These are phyloP conservation scores for Zaprionus camerounensis DNA, from an alignment of 1,140 invertebrate species.

Conservation along the genomic window DNA sequence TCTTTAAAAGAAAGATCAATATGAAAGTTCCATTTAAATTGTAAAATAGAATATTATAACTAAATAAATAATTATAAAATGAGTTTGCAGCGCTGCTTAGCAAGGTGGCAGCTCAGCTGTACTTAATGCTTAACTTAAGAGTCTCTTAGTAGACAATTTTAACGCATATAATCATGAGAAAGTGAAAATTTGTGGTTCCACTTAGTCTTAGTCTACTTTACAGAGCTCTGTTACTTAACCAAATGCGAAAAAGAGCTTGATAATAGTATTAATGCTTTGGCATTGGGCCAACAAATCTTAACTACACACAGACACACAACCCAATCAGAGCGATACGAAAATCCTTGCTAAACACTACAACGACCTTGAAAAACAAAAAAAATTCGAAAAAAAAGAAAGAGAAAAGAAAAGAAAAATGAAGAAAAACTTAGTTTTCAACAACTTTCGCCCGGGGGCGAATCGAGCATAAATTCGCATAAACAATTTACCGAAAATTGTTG, in stretches of 20 bases:
- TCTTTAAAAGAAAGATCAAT: no score
- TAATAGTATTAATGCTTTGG: conserved; percentile 66
- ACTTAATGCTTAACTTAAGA: no score
- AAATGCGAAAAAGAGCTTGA: conserved; percentile 40
- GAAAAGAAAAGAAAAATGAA: conserved; percentile 21
- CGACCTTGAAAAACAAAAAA: conserved; percentile 64
- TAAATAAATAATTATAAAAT: no score
- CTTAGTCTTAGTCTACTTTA: conserved; percentile 10
- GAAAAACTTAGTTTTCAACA: conserved; percentile 22
- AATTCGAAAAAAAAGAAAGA: conserved; percentile 1
- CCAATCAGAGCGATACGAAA: conserved; percentile 34
- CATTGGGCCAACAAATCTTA: conserved; percentile 63
- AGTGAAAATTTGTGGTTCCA: not conserved
- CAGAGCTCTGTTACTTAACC: conserved; percentile 47
- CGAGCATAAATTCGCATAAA: conserved; percentile 70
- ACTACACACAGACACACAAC: conserved; percentile 32
- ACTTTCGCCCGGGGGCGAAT: conserved; percentile 48
- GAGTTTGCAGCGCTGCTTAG: no score
- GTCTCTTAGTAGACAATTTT: no score
- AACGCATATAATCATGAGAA: not conserved
- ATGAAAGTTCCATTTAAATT: no score
- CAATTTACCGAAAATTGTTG: conserved; percentile 48
- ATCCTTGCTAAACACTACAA: conserved; percentile 61
- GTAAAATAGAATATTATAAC: no score
- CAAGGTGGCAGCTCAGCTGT: no score